Evolutionary conservation across 2,797 vertebrate species (phyloP), one percentile per base, ranked within the genome.

Genomic region (Rhincodon typus): DNA sequence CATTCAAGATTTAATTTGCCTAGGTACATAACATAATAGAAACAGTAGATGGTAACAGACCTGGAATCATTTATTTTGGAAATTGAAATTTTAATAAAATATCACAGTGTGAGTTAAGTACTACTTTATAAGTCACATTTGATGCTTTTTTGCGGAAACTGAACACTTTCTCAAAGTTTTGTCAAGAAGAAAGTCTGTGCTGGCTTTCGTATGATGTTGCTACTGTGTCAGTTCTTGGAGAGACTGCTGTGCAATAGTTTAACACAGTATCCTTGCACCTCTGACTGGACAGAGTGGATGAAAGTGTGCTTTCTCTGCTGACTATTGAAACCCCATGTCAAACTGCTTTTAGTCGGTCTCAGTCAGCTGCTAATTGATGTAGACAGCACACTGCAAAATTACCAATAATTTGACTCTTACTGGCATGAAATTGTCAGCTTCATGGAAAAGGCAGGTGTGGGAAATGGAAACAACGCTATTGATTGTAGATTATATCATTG

Each of bases 51-150:
- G 90, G 62, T 2, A 6, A 67, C 38, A 38, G n/a, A 93, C 0
- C 17, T 42, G n/a, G 21, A 69, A 21, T 25, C 17, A 93, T 67
- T 27, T 93, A 8, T 42, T 93, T 93, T 93, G 66, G n/a, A 93
- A 93, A 93, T 21, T n/a, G 17, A 91, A 67, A 34, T 91, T 67
- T 66, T 91, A 66, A 67, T 91, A 91, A 91, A 91, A 91, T 91
- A 66, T 38, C 62, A 67, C n/a, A 93, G 88, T 93, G 19, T 17
- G 34, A 38, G 66, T 93, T 93, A 67, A 93, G 62, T 67, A 42
- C 69, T 42, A 69, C 62, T 42, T 69, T 93, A 38, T 69, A 93
- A 93, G 69, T 21, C 10, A 21, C 19, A 21, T 25, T 42, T 69
- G 38, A 27, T 42, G 8, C 3, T 38, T 8, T 69, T 90, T 90